These are phyloP conservation scores for Sesamia inferens DNA, from an alignment of 2,888 invertebrate genomes.

Conservation along the genomic window DNA sequence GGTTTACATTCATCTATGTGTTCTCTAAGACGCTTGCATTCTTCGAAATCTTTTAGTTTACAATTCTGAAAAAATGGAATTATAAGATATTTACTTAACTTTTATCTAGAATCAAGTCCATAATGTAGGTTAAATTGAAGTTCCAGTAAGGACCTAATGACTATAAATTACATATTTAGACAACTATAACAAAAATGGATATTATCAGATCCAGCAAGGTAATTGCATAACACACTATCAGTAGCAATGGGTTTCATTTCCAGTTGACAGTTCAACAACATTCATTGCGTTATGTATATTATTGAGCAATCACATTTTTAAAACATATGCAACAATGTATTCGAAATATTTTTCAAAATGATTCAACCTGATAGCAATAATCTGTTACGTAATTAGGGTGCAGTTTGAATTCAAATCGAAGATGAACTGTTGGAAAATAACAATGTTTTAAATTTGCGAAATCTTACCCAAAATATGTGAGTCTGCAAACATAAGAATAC, in stretches of 20 bases:
- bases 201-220: background rate
- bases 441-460: background rate
- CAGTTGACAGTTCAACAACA: too few relatives aligned
- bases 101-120: background rate
- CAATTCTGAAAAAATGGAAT: conserved; percentile 76
- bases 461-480: conserved; percentile 63
- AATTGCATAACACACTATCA: too few relatives aligned
- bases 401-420: background rate
- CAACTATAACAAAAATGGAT: background rate
- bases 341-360: too few relatives aligned
- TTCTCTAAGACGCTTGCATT: conserved; percentile 72
- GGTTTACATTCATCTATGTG: conserved; percentile 62
- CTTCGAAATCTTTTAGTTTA: conserved; percentile 71
- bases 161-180: too few relatives aligned
- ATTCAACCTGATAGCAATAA: too few relatives aligned
- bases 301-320: too few relatives aligned
- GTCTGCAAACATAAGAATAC: conserved; percentile 77
- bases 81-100: background rate
- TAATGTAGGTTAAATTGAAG: background rate
- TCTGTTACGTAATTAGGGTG: too few relatives aligned
- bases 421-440: background rate
- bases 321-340: too few relatives aligned
- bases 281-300: too few relatives aligned
- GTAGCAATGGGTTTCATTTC: too few relatives aligned
- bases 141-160: background rate